Evolutionary conservation across 2,888 invertebrate genomes (phyloP).

Genomic region (Leptopilina myrica): DNA sequence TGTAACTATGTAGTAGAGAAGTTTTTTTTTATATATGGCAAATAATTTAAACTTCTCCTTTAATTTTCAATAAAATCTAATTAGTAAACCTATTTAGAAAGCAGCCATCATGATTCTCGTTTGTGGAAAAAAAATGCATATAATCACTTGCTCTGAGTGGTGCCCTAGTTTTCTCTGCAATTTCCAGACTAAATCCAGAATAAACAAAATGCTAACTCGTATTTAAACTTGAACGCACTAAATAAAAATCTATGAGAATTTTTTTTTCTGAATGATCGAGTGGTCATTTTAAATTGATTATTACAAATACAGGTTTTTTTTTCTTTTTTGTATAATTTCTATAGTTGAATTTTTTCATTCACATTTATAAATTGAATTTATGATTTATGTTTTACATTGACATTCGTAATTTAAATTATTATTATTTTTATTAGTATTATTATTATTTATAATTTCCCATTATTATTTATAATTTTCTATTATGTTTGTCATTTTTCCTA

Average conservation of each 20-base stretch:
- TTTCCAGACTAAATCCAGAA: slow-evolving; percentile 13
- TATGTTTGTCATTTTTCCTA: too few relatives aligned
- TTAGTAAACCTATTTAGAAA: slow-evolving; percentile 8
- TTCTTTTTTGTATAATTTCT: not conserved
- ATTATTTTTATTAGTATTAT: too few relatives aligned
- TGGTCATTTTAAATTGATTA: not conserved
- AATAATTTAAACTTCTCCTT: not conserved
- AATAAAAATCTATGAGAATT: not conserved
- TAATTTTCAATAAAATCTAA: not conserved
- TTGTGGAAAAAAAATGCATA: not conserved
- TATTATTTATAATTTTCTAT: too few relatives aligned
- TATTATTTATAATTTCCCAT: too few relatives aligned
- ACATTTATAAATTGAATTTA: too few relatives aligned
- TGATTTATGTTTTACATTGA: too few relatives aligned
- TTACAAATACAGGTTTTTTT: not conserved
- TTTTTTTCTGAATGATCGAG: not conserved
- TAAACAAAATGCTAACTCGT: not conserved
- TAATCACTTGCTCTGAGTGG: not conserved
- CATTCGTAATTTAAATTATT: too few relatives aligned
- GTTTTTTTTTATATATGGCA: too few relatives aligned
- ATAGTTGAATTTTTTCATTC: too few relatives aligned
- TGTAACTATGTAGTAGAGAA: too few relatives aligned
- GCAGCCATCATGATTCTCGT: not conserved
- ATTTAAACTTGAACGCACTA: not conserved
- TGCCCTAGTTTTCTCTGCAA: not conserved